Base-by-base conservation (phyloP, 2,888 invertebrate species). In the Dynastes hyllus region DNA sequence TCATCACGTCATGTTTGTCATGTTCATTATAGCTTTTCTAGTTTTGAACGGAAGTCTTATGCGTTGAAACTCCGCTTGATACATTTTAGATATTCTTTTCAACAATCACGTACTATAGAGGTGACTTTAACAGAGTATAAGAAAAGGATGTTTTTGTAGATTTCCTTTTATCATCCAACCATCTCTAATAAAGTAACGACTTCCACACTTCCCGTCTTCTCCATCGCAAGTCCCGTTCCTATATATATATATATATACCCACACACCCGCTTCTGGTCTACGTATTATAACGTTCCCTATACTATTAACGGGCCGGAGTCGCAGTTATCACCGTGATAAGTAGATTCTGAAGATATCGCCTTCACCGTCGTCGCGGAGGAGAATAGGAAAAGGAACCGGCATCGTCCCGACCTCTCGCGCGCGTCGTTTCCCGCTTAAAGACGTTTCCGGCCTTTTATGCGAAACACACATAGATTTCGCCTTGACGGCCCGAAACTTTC, bases 311-410 rank as follows among this genome's bases (percentile, higher is more conserved):
- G 11, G n/a, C 53, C 53, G 29, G 27, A 29, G 29, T n/a, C 13
- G 69, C 51, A 51, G 69, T 70, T 70, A 70, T 51, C 66, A 66
- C 69, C 69, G 50, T 70, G 69, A 70, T 70, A 70, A 70, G 69
- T 70, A 70, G 69, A 70, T 70, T 70, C 69, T 70, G 69, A 70
- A 70, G 69, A 70, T 70, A 70, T 70, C 51, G 51, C 69, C 45
- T 29, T 16, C 50, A 37, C 45, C 37, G 40, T 32, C 50, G 51
- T 8, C 29, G 27, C n/a, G 27, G 51, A 37, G 32, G 32, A 37
- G 32, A 51, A 51, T 50, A 70, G 69, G 69, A 70, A 70, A 53
- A 70, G 69, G 69, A 70, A 70, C 69, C 51, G 16, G 16, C 53
- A 53, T 53, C 53, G 16, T n/a, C 45, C 69, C 51, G 51, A 70